Conservation (phyloP, 2,797 vertebrate genomes). For the Adelosebastes latens region DNA sequence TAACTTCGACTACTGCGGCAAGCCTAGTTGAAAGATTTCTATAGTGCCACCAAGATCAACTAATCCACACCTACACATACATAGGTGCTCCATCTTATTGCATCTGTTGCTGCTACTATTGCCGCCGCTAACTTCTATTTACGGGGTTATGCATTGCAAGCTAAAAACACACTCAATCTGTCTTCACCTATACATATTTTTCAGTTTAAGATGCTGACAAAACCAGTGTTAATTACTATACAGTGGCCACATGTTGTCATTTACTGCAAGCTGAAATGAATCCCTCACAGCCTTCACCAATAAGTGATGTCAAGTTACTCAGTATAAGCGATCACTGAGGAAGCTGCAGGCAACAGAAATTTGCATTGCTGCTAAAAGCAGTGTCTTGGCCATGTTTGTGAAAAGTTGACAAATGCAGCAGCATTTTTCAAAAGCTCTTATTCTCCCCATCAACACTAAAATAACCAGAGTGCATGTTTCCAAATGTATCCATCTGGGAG, state of each 20-base stretch:
- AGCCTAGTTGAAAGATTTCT: background rate
- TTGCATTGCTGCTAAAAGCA: slow-evolving; percentile 1
- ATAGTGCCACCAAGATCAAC: background rate
- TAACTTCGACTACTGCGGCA: no score
- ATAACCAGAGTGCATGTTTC: background rate
- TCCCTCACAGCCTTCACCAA: background rate
- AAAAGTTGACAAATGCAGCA: background rate
- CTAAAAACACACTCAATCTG: background rate
- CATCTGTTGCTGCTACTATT: background rate
- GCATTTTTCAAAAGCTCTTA: background rate
- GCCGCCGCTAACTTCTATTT: background rate
- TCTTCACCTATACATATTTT: background rate
- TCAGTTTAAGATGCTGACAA: background rate
- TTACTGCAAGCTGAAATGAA: slow-evolving; percentile 9
- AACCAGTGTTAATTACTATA: slow-evolving; percentile 19
- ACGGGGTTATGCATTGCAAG: background rate
- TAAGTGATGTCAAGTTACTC: slow-evolving; percentile 14
- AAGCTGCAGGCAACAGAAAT: background rate
- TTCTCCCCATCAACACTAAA: background rate
- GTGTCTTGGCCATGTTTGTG: background rate
- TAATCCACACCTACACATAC: background rate
- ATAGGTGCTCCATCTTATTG: background rate
- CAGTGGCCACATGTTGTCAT: slow-evolving; percentile 4
- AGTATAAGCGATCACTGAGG: background rate
- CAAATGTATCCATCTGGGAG: background rate